Percentiles rank a stretch among this genome's conserved stretches.
Conservation (phyloP, 2,113 vertebrate species). For the Corvus cornix region DNA sequence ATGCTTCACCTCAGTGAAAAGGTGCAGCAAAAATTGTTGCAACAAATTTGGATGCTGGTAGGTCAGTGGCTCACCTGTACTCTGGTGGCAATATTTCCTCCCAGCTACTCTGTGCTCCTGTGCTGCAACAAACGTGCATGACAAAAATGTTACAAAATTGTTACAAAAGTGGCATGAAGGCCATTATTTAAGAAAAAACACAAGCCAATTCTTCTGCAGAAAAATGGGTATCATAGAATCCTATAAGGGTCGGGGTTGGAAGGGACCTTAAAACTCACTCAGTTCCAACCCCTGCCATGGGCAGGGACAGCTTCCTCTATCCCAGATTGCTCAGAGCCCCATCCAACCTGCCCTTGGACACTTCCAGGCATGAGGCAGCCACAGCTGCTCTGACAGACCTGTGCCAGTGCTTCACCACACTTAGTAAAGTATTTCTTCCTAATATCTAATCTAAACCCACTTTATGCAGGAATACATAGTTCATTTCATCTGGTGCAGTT, state of each 20-base stretch:
- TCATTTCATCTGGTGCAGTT: neutral
- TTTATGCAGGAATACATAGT: neutral
- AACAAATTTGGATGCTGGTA: neutral
- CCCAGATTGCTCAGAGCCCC: neutral
- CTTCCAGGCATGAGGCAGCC: neutral
- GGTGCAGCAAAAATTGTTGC: neutral
- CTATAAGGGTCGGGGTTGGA: neutral
- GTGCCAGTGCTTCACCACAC: neutral
- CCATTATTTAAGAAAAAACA: neutral
- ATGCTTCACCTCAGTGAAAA: neutral
- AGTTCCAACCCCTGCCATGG: neutral
- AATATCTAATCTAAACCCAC: neutral
- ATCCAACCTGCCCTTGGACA: neutral
- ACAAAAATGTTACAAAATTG: neutral
- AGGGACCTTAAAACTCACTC: neutral
- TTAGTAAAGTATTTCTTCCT: neutral
- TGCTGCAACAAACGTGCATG: neutral
- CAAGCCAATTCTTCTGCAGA: neutral
- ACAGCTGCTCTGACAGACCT: neutral
- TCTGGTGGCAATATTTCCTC: neutral
- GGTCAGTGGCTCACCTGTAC: neutral
- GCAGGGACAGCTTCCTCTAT: neutral
- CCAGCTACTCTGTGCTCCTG: neutral
- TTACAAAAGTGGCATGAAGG: neutral
- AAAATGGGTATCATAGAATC: neutral